Conservation (phyloP, 2,888 invertebrate genomes). For the Lasioglossum marginatum region DNA sequence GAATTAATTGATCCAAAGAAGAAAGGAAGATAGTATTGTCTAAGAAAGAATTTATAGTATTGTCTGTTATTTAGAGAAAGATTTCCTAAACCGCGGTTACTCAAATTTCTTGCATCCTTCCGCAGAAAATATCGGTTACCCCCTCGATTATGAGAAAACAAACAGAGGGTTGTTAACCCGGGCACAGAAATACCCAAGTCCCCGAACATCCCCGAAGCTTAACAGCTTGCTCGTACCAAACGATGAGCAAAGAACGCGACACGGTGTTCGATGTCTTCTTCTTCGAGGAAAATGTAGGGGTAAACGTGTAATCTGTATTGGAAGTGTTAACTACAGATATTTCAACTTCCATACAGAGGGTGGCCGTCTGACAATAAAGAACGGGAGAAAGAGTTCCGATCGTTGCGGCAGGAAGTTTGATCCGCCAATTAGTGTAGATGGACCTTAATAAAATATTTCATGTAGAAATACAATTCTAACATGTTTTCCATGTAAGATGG, state of each 20-base stretch:
- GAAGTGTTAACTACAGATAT: constrained; percentile 67
- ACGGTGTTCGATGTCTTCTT: constrained; percentile 30
- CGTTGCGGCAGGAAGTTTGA: constrained; percentile 61
- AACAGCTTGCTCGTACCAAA: constrained; percentile 52
- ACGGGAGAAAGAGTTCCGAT: constrained; percentile 36
- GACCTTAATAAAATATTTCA: neutral
- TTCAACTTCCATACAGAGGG: constrained; percentile 45
- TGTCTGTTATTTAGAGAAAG: neutral
- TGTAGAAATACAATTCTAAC: neutral
- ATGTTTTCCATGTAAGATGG: neutral
- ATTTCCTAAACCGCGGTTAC: neutral
- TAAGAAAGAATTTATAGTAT: neutral
- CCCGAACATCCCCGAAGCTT: constrained; percentile 70
- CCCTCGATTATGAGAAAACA: constrained; percentile 43
- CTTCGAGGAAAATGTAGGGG: constrained; percentile 37
- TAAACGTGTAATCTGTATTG: constrained; percentile 68
- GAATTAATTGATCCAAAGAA: neutral
- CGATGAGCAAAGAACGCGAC: constrained; percentile 61
- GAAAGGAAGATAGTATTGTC: neutral
- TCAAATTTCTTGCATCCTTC: constrained; percentile 16
- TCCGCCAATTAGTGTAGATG: constrained; percentile 35
- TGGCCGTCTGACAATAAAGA: constrained; percentile 40
- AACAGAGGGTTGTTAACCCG: constrained; percentile 63
- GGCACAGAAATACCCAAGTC: constrained; percentile 69
- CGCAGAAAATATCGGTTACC: constrained; percentile 27